Percentiles rank a stretch among this genome's conserved stretches.
Evolutionary conservation across 2,888 invertebrate species (phyloP).

Genomic region (Drosophila meridionalis): DNA sequence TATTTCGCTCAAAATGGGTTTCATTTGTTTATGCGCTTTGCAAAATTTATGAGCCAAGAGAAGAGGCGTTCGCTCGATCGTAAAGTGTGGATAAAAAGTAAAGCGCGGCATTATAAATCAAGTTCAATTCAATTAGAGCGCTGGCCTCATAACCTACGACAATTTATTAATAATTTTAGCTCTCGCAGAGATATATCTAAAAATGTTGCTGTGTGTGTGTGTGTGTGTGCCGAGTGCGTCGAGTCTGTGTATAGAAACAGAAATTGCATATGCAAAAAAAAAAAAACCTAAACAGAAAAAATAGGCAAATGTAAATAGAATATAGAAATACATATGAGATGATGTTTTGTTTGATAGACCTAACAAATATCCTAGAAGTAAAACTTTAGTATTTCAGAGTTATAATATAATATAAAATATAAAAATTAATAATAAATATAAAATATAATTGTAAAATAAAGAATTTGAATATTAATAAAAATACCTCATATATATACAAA

Average conservation of each 20-base stretch:
- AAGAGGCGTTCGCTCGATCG: constrained; percentile 45
- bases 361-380: not conserved
- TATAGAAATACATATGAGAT: not conserved
- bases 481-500: no score
- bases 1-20: constrained; percentile 20
- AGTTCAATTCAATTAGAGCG: constrained; percentile 77
- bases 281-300: constrained; percentile 17
- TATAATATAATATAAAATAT: no score
- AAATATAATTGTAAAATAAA: no score
- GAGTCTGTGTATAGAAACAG: constrained; percentile 40
- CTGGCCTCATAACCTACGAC: constrained; percentile 76
- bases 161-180: constrained; percentile 72
- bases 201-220: constrained; percentile 3
- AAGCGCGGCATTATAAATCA: constrained; percentile 67
- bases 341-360: not conserved
- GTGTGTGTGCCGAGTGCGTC: constrained; percentile 9
- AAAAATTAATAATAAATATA: no score
- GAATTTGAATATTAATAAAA: no score
- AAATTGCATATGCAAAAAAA: constrained; percentile 52
- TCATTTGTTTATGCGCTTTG: constrained; percentile 17
- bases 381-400: no score
- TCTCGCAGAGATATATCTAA: constrained; percentile 14
- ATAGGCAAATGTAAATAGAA: constrained; percentile 32
- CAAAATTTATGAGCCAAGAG: constrained; percentile 48
- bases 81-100: constrained; percentile 60